Evolutionary conservation across 2,888 invertebrate species (phyloP).

Genomic region (Sinopyrophorus schimmeli): DNA sequence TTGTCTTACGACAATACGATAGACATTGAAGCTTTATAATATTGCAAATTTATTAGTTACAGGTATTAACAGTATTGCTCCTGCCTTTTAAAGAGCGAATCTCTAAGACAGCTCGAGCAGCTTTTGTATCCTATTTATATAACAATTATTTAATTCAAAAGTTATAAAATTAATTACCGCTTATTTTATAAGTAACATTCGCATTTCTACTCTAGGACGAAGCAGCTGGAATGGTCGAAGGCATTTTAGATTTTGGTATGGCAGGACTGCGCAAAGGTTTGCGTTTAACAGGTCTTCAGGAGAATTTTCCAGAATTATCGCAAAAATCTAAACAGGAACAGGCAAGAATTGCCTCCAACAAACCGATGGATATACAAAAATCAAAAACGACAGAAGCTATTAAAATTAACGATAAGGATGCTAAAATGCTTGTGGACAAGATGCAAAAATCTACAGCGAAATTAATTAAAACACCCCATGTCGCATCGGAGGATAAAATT

Average conservation of each 20-base stretch:
- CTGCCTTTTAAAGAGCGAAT: too few relatives aligned
- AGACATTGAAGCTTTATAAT: too few relatives aligned
- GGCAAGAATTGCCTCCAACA: conserved; percentile 17
- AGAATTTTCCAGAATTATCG: conserved; percentile 47
- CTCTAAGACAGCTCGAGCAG: too few relatives aligned
- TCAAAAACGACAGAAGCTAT: conserved; percentile 12
- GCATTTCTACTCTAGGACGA: conserved; percentile 59
- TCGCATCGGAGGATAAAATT: conserved; percentile 33
- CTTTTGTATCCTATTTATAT: too few relatives aligned
- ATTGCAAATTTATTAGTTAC: too few relatives aligned
- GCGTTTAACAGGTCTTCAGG: conserved; percentile 64
- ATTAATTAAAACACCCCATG: conserved; percentile 36
- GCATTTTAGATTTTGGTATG: conserved; percentile 64
- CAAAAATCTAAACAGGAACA: conserved; percentile 26
- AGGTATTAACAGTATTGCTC: too few relatives aligned
- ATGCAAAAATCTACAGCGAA: conserved; percentile 24
- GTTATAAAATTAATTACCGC: too few relatives aligned
- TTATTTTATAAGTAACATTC: not conserved
- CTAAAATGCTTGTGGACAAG: conserved; percentile 3
- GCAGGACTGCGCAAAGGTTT: conserved; percentile 64
- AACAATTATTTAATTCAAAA: too few relatives aligned
- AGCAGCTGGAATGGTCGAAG: conserved; percentile 67
- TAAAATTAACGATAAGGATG: conserved; percentile 16
- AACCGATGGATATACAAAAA: conserved; percentile 14
- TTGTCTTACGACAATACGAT: too few relatives aligned